Conservation (phyloP, 2,797 vertebrate genomes). For the Lemur catta region DNA sequence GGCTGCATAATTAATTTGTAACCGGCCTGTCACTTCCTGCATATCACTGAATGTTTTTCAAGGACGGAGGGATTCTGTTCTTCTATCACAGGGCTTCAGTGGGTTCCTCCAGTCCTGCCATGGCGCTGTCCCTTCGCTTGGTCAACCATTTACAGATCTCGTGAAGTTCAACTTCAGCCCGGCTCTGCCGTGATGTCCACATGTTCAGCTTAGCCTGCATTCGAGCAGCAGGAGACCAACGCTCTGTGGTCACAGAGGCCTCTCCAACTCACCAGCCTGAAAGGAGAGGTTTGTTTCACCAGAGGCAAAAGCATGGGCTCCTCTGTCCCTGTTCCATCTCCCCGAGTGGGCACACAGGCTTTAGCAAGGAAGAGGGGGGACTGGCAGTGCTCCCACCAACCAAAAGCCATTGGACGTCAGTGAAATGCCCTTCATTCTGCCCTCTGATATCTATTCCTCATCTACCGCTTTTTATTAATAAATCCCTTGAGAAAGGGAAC, state of each 20-base stretch:
- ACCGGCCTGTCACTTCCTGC: not conserved
- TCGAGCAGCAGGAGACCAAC: not conserved
- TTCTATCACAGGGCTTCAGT: rapidly evolving
- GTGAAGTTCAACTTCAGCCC: not conserved
- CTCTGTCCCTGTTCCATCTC: not conserved
- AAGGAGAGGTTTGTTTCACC: not conserved
- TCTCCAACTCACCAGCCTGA: not conserved
- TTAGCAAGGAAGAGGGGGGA: not conserved
- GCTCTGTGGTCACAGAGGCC: not conserved
- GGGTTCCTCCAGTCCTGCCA: not conserved
- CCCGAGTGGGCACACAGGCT: not conserved
- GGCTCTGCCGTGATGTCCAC: not conserved
- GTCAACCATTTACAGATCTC: not conserved
- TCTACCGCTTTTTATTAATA: not conserved
- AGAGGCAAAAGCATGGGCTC: not conserved
- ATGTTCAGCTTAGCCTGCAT: not conserved
- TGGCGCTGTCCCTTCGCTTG: not conserved
- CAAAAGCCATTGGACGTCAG: not conserved
- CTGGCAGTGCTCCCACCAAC: too few relatives aligned
- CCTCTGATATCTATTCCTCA: not conserved
- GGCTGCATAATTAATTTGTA: too few relatives aligned
- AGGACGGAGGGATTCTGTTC: not conserved
- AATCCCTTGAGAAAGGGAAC: not conserved
- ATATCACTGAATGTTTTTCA: not conserved
- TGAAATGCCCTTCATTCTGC: not conserved